Evolutionary conservation across 2,113 vertebrate species (phyloP), one percentile per base, ranked within the genome.

Genomic region (Pipra filicauda): DNA sequence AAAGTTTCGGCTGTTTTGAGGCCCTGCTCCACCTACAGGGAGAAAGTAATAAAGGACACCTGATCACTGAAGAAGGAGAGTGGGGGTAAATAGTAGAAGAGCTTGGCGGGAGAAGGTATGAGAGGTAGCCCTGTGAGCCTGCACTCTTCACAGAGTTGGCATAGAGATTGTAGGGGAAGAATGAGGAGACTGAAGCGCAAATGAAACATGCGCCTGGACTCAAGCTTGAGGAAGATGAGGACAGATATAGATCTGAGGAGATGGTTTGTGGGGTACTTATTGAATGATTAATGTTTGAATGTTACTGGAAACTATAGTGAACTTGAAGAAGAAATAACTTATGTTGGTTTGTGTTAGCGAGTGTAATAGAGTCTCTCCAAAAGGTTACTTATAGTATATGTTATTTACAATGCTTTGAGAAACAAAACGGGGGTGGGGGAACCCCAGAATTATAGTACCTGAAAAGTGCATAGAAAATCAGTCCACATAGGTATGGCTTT

Each of bases 321-420:
- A 22, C 19, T 22, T 35, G 11, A 64, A 74, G n/a, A 37, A 88
- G 88, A 83, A 44, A 5, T 22, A 13, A 37, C 8, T 80, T 0
- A 0, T 46, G 9, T 46, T 76, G n/a, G 7, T 52, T 80, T 94
- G 21, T 39, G 33, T 16, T 43, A n/a, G n/a, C 2, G 4, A 52
- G 19, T 74, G 20, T 15, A 51, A 30, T 2, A 39, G 35, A 23
- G 27, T 44, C 8, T 65, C 26, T 86, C 15, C 15, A 51, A 77
- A 71, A 62, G 11, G 5, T 26, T 41, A 5, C 7, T 46, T 77
- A 18, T 0, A 26, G 7, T 37, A 19, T 28, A 2, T 41, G 7
- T 77, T 84, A 27, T 28, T 58, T 41, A 54, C 7, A 41, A 17
- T 81, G 30, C 23, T 85, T 75, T 39, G 52, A 55, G 52, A 78